Evolutionary conservation across 2,113 vertebrate species (phyloP).

Genomic region (Morone chrysops): DNA sequence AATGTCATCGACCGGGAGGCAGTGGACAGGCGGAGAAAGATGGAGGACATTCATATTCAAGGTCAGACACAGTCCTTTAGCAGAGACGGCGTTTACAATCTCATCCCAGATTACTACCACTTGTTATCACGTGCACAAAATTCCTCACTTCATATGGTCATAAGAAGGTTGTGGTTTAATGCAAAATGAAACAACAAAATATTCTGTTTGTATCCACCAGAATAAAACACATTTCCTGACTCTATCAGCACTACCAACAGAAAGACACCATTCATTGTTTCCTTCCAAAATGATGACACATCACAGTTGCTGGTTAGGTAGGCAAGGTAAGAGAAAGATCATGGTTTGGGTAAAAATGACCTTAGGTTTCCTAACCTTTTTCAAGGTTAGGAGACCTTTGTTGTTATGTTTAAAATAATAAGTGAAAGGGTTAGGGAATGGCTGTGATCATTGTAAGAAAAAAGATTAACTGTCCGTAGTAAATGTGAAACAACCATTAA

Average conservation of each 20-base stretch:
- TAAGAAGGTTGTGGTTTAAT: background rate
- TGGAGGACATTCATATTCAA: slow-evolving; percentile 1
- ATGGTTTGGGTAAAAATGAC: no score
- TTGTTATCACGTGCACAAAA: background rate
- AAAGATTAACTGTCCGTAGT: background rate
- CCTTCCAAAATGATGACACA: background rate
- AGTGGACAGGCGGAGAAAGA: background rate
- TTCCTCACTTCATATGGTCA: background rate
- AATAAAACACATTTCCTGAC: background rate
- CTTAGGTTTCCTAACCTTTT: no score
- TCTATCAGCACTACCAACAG: background rate
- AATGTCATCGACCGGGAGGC: background rate
- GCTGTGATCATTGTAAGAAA: no score
- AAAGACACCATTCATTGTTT: background rate
- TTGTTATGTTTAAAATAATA: background rate
- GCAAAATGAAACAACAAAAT: background rate
- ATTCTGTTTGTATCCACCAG: background rate
- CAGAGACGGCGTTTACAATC: background rate
- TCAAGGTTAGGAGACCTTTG: no score
- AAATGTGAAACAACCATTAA: background rate
- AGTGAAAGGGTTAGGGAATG: background rate
- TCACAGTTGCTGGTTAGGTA: background rate
- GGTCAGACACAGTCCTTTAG: background rate
- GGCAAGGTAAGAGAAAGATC: background rate
- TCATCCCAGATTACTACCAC: background rate